Base-by-base conservation (phyloP, 2,888 invertebrate species). In the Odontothrips loti region DNA sequence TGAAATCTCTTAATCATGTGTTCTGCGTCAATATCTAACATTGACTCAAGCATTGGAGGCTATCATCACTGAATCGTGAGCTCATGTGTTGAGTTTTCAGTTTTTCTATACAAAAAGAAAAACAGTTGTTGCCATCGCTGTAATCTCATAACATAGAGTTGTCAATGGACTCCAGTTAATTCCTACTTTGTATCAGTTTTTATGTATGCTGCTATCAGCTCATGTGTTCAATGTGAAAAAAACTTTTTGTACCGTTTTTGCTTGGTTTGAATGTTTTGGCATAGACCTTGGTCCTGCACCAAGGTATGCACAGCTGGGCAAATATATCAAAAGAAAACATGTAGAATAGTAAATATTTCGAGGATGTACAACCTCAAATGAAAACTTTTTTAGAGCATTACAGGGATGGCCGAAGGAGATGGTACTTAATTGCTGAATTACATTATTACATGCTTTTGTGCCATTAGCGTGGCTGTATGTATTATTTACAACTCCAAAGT, bases 211-310 rank as follows among this genome's bases (percentile, higher is more conserved):
- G 17, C n/a, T 17, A 58, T 20, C 15, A 58, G 58, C 34, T 43
- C 17, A 58, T 58, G 58, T 58, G 58, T 58, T 58, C 58, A 17
- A 58, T 58, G 58, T 58, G n/a, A 58, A 58, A 58, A 58, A 58
- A 58, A 58, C 6, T 58, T 58, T 58, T 58, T 58, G 17, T 20
- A 58, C n/a, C 58, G 2, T 58, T 58, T 58, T 58, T 58, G 58
- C 58, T 58, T 58, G 58, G 58, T 58, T 58, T 58, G 58, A 58
- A 58, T 58, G 58, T 58, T 58, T 58, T 58, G 58, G 58, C 58
- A 58, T 58, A 58, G 20, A 58, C 6, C 58, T 58, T n/a, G n/a
- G 58, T 58, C 58, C 17, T 58, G 58, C 58, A 58, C n/a, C n/a
- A 15, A 58, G 58, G 17, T 58, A 58, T 58, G 58, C 58, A 58